Evolutionary conservation across 2,113 vertebrate genomes (phyloP).

Genomic region (Muntiacus muntjak): DNA sequence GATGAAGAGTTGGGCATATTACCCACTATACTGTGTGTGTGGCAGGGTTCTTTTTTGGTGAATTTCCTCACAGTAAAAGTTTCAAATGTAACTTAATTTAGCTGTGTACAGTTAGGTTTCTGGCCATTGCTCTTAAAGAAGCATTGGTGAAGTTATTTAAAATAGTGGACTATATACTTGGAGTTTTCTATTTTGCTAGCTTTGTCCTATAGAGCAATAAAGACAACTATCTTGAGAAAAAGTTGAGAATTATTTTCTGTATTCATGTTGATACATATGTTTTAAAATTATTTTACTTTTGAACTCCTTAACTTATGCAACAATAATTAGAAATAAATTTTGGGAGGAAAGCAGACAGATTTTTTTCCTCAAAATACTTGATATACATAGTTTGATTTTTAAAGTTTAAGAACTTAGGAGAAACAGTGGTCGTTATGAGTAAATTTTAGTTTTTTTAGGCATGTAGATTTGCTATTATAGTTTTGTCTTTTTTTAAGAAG

Average conservation of each 20-base stretch:
- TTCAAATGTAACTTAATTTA: constrained; percentile 32
- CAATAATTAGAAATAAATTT: not conserved
- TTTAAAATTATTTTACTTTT: constrained; percentile 1
- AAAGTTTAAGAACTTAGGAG: constrained; percentile 14
- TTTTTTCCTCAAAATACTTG: not conserved
- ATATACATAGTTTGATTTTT: not conserved
- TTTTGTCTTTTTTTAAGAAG: not conserved
- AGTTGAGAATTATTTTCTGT: constrained; percentile 27
- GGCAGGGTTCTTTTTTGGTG: not conserved
- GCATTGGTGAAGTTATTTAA: not conserved
- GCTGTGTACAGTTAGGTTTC: not conserved
- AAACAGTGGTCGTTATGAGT: not conserved
- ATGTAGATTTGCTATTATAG: not conserved
- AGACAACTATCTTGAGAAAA: not conserved
- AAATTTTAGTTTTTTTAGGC: not conserved
- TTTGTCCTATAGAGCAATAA: not conserved
- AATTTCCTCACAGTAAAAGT: not conserved
- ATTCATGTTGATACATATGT: not conserved
- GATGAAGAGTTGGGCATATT: not conserved
- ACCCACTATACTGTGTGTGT: not conserved
- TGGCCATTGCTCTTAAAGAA: constrained; percentile 21
- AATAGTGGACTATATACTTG: not conserved
- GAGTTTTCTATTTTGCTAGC: not conserved
- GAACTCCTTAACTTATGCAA: not conserved
- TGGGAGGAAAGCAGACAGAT: not conserved